Evolutionary conservation across 2,888 invertebrate species (phyloP).

Genomic region (Drosophila mettleri): DNA sequence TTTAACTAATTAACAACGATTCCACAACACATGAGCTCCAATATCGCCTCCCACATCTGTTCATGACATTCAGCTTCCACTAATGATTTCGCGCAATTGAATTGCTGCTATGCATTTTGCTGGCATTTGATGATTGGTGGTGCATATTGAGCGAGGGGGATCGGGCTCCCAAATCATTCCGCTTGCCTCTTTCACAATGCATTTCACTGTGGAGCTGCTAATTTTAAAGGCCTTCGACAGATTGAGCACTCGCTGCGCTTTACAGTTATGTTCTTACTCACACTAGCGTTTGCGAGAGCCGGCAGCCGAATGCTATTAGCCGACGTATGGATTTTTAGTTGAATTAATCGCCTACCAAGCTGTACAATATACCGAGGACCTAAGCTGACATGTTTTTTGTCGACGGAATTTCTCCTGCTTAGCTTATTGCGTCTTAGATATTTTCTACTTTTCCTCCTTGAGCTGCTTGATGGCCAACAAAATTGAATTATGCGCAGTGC

Average conservation of each 20-base stretch:
- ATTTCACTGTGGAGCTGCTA: conserved; percentile 26
- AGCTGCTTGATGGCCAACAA: conserved; percentile 19
- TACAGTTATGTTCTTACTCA: conserved; percentile 3
- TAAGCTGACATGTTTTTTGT: conserved; percentile 30
- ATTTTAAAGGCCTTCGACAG: conserved; percentile 34
- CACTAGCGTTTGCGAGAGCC: conserved; percentile 35
- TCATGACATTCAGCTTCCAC: too few relatives aligned
- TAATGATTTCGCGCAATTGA: conserved; percentile 20
- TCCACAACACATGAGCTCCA: not conserved
- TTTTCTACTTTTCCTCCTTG: too few relatives aligned
- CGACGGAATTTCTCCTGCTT: conserved; percentile 15
- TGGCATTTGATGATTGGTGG: not conserved
- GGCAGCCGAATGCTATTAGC: conserved; percentile 19
- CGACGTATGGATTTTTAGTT: conserved; percentile 27
- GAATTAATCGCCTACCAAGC: conserved; percentile 37
- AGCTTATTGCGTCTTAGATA: conserved; percentile 11
- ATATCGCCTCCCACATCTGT: too few relatives aligned
- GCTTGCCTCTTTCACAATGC: conserved; percentile 31
- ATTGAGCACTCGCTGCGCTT: conserved; percentile 12
- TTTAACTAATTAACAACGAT: not conserved
- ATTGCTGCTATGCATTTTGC: not conserved
- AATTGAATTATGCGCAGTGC: conserved; percentile 7
- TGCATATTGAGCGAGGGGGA: too few relatives aligned
- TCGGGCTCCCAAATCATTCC: conserved; percentile 39
- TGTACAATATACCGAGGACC: conserved; percentile 36